These are phyloP conservation scores for Marcusenius ussheri DNA, from an alignment of 2,113 vertebrate species.

Conservation along the genomic window DNA sequence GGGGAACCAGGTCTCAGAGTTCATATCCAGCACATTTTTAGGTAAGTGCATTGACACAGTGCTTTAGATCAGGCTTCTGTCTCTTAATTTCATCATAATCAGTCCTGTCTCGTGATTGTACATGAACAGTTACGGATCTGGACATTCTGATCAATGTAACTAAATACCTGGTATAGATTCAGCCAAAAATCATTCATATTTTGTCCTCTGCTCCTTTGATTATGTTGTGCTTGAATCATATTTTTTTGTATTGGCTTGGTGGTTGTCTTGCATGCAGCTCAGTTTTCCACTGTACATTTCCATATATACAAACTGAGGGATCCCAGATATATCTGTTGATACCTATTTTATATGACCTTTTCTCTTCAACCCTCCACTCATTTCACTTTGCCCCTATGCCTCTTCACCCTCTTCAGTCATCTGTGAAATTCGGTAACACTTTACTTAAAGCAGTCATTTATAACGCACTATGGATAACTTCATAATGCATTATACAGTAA, in stretches of 20 bases:
- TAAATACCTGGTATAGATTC: background rate
- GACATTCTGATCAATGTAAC: background rate
- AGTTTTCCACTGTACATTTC: background rate
- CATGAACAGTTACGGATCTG: background rate
- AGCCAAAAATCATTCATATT: background rate
- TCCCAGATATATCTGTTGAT: background rate
- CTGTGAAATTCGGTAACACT: background rate
- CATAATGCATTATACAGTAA: too few relatives aligned
- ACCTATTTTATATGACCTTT: background rate
- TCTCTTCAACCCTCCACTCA: background rate
- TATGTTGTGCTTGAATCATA: background rate
- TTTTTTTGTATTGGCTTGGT: background rate
- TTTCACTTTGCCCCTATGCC: background rate
- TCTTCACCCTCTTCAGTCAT: background rate
- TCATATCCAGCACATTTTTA: constrained; percentile 94
- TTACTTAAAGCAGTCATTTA: too few relatives aligned
- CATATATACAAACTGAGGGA: background rate
- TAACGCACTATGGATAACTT: too few relatives aligned
- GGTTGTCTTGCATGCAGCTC: background rate
- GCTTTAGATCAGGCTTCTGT: background rate
- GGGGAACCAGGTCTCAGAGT: constrained; percentile 98
- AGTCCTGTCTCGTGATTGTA: background rate
- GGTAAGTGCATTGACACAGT: constrained; percentile 64
- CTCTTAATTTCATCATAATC: background rate
- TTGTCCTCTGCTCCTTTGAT: background rate